Base-by-base conservation (phyloP, 2,113 vertebrate species). In the Nycticebus coucang region DNA sequence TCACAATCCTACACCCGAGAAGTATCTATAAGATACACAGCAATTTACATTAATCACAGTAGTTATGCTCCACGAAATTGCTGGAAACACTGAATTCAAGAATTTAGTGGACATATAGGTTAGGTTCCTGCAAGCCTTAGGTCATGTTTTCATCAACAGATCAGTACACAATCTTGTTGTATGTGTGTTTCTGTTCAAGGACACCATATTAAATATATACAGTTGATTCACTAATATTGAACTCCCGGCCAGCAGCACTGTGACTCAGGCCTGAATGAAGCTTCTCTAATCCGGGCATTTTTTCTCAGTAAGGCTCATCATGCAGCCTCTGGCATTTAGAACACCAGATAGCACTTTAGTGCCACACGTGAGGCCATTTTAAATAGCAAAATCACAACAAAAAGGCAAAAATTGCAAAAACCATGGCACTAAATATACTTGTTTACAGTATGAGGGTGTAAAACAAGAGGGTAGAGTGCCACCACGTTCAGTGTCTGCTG, bases 101-200 rank as follows among this genome's bases (percentile, higher is more conserved):
- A 85, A 45, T 21, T 9, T 26, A 1, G 26, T 30, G 35, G 15
- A 92, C 71, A 84, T 10, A 15, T 9, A 41, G 8, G 7, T 71
- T 33, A 37, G n/a, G 19, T 41, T 79, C 24, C 57, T 37, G 1
- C 9, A 19, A 95, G 45, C 30, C 28, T 55, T 2, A 53, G 33
- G 12, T 28, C 53, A 30, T 3, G 30, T 66, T 90, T 72, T 78
- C 50, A 53, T 62, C 45, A 68, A 37, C n/a, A 71, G 55, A 88
- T 87, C 15, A 15, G 80, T 55, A 26, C 18, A 12, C 24, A 59
- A 84, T 35, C 26, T 60, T 33, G 4, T n/a, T 89, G 78, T 80
- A 30, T 66, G 24, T 77, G 26, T 84, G 37, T 37, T 78, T 89
- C 82, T 95, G 60, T 92, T 95, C 91, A 64, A 95, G 92, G 33